Evolutionary conservation across 2,797 vertebrate species (phyloP).

Genomic region (Rachycentron canadum): DNA sequence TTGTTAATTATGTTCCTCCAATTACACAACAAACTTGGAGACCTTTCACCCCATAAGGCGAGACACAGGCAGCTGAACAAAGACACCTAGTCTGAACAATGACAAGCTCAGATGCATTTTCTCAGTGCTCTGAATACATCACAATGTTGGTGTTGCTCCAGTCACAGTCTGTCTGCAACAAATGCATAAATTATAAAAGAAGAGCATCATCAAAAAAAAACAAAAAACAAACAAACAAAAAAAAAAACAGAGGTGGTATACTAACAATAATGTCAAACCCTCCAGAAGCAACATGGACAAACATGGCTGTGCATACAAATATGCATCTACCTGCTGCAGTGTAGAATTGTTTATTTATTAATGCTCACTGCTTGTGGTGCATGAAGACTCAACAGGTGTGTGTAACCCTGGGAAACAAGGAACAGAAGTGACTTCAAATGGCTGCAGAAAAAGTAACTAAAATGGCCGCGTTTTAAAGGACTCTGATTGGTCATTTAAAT

Average conservation of each 20-base stretch:
- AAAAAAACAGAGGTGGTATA: background rate
- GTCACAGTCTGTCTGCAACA: conserved; percentile 1
- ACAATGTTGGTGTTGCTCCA: background rate
- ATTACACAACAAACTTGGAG: conserved; percentile 18
- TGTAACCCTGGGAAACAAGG: background rate
- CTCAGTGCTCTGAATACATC: background rate
- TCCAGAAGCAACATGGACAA: background rate
- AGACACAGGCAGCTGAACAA: conserved; percentile 26
- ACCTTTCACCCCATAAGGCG: conserved; percentile 36
- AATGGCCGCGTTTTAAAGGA: background rate
- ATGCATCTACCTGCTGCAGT: conserved; percentile 1
- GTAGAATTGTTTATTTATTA: conserved; percentile 13
- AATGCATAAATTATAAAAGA: background rate
- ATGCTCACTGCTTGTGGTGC: conserved; percentile 14
- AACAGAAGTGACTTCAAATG: conserved; percentile 4
- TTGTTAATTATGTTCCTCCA: conserved; percentile 10
- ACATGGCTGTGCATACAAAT: conserved; percentile 31
- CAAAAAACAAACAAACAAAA: background rate
- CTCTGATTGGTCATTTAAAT: background rate
- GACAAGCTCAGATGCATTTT: background rate
- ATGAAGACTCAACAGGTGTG: conserved; percentile 15
- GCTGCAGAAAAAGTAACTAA: background rate
- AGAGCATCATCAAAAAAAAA: background rate
- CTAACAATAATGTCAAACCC: background rate
- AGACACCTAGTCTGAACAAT: background rate